Evolutionary conservation across 2,797 vertebrate species (phyloP).

Genomic region (Sorex maritimensis): DNA sequence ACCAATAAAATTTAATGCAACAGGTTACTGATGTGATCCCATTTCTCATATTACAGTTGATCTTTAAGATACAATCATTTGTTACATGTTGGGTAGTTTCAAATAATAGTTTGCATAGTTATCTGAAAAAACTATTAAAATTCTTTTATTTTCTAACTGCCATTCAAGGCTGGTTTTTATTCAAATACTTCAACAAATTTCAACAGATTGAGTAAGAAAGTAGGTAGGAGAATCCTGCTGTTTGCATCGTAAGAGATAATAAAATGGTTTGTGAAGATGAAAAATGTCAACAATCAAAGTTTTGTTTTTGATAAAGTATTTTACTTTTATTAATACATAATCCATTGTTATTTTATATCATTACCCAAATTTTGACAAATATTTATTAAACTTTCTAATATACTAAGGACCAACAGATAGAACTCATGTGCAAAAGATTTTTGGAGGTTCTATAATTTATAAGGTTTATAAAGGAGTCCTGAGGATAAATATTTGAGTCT

Average conservation of each 20-base stretch:
- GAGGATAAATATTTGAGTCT: not conserved
- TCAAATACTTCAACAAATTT: not conserved
- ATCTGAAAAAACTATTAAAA: constrained; percentile 45
- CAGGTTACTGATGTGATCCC: constrained; percentile 22
- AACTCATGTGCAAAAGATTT: not conserved
- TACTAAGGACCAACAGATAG: constrained; percentile 19
- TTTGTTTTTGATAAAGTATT: not conserved
- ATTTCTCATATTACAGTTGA: constrained; percentile 23
- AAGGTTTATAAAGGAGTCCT: not conserved
- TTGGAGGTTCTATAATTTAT: not conserved
- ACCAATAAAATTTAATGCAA: constrained; percentile 42
- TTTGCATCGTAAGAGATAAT: constrained; percentile 26
- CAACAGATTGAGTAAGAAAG: constrained; percentile 38
- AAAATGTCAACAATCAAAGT: constrained; percentile 29
- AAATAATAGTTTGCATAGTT: constrained; percentile 57
- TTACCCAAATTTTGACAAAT: not conserved
- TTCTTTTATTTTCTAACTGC: constrained; percentile 46
- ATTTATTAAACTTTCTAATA: not conserved
- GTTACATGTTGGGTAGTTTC: constrained; percentile 19
- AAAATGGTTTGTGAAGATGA: constrained; percentile 41
- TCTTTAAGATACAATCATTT: constrained; percentile 8
- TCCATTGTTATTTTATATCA: constrained; percentile 44
- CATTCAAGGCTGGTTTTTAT: constrained; percentile 46
- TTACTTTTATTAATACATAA: constrained; percentile 23
- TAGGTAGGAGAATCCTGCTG: constrained; percentile 53